These are phyloP conservation scores for Ranitomeya imitator DNA, from an alignment of 2,113 vertebrate species.

Conservation along the genomic window DNA sequence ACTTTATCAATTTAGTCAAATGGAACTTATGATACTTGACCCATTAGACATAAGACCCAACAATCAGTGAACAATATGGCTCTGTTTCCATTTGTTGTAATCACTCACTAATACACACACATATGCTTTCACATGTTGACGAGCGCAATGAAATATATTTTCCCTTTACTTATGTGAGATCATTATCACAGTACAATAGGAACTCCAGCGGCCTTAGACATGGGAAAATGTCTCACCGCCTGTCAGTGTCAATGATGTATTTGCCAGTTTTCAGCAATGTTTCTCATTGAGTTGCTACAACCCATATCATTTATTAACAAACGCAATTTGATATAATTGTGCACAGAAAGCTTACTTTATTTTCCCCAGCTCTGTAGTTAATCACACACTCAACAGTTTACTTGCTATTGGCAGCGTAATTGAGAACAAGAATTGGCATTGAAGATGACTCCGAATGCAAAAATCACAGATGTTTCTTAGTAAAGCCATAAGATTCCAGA, in stretches of 20 bases:
- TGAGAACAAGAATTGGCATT: background rate
- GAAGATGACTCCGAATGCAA: background rate
- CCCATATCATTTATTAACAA: background rate
- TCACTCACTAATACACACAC: no score
- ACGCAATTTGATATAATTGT: background rate
- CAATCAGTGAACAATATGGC: no score
- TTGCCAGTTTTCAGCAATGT: background rate
- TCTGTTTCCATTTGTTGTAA: no score
- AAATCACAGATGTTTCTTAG: conserved; percentile 22
- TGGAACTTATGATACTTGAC: no score
- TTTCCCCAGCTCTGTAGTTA: background rate
- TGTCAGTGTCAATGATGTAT: background rate
- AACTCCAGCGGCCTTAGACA: background rate
- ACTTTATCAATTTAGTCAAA: no score
- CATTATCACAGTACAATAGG: background rate
- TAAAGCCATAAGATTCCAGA: conserved; percentile 1
- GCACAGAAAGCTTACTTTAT: background rate
- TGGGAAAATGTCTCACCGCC: background rate
- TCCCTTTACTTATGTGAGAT: background rate
- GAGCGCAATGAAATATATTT: background rate
- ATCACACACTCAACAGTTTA: background rate
- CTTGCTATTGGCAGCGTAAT: background rate
- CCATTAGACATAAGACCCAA: no score
- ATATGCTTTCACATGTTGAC: background rate
- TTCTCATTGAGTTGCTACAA: background rate